phyloP scores from a whole-genome alignment of 2,888 invertebrate genomes.

The Pristionchus entomophagus region DNA sequence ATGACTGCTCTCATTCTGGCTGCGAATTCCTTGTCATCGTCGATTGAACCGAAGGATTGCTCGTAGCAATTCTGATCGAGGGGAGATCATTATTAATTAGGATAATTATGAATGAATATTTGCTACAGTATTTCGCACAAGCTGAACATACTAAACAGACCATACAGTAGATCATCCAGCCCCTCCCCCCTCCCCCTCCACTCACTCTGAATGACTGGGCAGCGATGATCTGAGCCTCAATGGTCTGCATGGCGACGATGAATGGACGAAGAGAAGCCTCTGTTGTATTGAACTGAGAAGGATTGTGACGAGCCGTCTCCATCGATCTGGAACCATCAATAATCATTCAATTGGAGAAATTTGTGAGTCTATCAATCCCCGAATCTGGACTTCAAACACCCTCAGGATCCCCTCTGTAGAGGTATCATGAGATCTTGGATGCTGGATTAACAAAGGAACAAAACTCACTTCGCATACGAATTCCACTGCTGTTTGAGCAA shows the following conservation, averaged over 20 bases:
- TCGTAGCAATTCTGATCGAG: conserved; percentile 55
- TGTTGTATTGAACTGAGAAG: conserved; percentile 59
- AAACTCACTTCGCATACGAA: conserved; percentile 40
- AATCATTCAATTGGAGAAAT: neutral
- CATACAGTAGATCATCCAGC: neutral
- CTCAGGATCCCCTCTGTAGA: no score
- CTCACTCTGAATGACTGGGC: conserved; percentile 52
- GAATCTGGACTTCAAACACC: no score
- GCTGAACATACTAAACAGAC: no score
- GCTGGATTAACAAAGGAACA: neutral
- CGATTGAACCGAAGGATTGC: conserved; percentile 56
- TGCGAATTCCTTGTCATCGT: conserved; percentile 57
- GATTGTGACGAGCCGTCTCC: conserved; percentile 64
- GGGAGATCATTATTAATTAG: neutral
- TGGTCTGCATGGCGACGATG: conserved; percentile 51
- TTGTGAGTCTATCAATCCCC: no score
- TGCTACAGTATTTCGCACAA: neutral
- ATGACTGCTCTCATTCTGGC: conserved; percentile 60
- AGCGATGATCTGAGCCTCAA: conserved; percentile 61
- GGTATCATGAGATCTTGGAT: no score
- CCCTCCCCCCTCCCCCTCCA: neutral
- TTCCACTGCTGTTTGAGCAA: conserved; percentile 23
- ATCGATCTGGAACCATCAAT: conserved; percentile 56
- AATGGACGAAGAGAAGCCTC: conserved; percentile 55
- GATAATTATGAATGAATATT: no score